Evolutionary conservation across 2,888 invertebrate genomes (phyloP).

Genomic region (Frankliniella fusca): DNA sequence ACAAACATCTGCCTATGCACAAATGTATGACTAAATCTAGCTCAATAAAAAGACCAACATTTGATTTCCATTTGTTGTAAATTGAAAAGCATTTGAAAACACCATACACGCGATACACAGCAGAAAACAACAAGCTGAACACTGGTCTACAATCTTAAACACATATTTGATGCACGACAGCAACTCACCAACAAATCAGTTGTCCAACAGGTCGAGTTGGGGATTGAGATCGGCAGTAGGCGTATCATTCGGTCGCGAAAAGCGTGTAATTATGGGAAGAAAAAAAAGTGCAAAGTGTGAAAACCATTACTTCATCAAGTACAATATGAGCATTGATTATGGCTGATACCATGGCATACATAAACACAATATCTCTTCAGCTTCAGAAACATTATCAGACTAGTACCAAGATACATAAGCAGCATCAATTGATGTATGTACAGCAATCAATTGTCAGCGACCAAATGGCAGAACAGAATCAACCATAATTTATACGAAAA

Average conservation of each 20-base stretch:
- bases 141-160: neutral
- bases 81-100: too few relatives aligned
- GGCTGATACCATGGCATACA: neutral
- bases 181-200: conserved; percentile 26
- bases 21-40: neutral
- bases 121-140: neutral
- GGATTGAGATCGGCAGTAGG: conserved; percentile 20
- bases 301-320: conserved; percentile 4
- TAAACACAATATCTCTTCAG: neutral
- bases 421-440: neutral
- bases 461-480: too few relatives aligned
- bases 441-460: neutral
- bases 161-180: neutral
- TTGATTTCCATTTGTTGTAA: too few relatives aligned
- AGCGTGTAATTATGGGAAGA: conserved; percentile 13
- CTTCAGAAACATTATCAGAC: neutral
- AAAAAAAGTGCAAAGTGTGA: conserved; percentile 13
- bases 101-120: neutral
- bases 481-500: too few relatives aligned
- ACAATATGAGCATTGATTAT: neutral
- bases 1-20: conserved; percentile 19
- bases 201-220: conserved; percentile 5
- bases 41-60: neutral
- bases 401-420: conserved; percentile 6
- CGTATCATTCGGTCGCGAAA: conserved; percentile 21